These are phyloP conservation scores for Lordiphosa stackelbergi DNA, from an alignment of 1,140 invertebrate species.

Conservation along the genomic window DNA sequence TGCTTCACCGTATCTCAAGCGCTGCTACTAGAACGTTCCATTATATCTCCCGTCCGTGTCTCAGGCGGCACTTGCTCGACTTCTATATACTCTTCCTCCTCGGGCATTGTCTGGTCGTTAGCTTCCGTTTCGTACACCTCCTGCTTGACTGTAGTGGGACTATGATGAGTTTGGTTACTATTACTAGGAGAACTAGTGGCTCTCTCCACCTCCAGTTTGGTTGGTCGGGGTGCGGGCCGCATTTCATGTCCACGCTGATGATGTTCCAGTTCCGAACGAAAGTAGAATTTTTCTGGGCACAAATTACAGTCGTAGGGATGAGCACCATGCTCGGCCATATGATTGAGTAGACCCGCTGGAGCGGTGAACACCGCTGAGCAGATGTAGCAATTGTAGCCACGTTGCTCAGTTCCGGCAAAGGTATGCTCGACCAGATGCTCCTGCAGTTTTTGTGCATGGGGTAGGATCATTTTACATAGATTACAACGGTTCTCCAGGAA, in stretches of 20 bases:
- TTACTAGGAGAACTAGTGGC: slow-evolving; percentile 33
- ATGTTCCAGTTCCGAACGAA: slow-evolving; percentile 93
- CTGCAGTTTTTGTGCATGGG: slow-evolving; percentile 83
- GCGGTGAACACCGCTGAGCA: slow-evolving; percentile 92
- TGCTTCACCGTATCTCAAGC: slow-evolving; percentile 21
- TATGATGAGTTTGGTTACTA: slow-evolving; percentile 4
- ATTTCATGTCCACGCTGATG: slow-evolving; percentile 79
- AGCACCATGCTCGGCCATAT: slow-evolving; percentile 90
- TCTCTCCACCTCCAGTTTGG: slow-evolving; percentile 35
- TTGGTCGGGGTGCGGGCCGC: slow-evolving; percentile 5
- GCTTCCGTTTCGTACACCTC: slow-evolving; percentile 58
- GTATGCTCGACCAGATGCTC: slow-evolving; percentile 95
- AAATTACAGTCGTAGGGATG: slow-evolving; percentile 89
- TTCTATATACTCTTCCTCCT: slow-evolving; percentile 76
- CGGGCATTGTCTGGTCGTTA: slow-evolving; percentile 16
- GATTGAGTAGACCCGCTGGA: slow-evolving; percentile 86
- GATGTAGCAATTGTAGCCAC: slow-evolving; percentile 90
- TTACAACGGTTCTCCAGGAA: slow-evolving; percentile 68
- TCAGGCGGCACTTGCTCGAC: slow-evolving; percentile 70
- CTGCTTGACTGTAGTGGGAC: slow-evolving; percentile 49
- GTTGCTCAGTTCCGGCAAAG: slow-evolving; percentile 87
- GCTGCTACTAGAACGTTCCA: slow-evolving; percentile 60
- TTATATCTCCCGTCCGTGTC: slow-evolving; percentile 33
- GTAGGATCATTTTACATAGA: slow-evolving; percentile 72
- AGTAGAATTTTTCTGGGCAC: slow-evolving; percentile 93